phyloP scores from a whole-genome alignment of 2,797 vertebrate species.

The Parambassis ranga region DNA sequence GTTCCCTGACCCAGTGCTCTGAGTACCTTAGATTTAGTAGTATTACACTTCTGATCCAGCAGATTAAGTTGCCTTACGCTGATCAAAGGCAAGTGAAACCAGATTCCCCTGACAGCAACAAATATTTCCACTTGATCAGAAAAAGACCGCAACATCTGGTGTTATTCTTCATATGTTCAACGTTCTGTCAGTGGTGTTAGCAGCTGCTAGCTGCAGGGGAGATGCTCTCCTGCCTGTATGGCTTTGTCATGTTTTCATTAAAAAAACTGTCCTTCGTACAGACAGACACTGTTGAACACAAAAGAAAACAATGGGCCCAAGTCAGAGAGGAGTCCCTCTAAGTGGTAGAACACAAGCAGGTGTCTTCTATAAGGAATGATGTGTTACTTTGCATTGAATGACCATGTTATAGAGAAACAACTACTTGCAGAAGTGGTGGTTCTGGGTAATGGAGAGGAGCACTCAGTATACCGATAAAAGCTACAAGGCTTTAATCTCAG shows the following conservation, averaged over 20 bases:
- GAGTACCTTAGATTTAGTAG: conserved; percentile 38
- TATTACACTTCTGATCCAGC: conserved; percentile 41
- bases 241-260: conserved; percentile 32
- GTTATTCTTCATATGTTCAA: conserved; percentile 45
- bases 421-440: neutral
- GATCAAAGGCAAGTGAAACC: conserved; percentile 53
- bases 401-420: conserved; percentile 8
- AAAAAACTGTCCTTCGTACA: conserved; percentile 25
- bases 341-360: neutral
- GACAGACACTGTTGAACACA: no score
- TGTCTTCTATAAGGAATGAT: neutral
- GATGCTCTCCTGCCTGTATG: conserved; percentile 40
- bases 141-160: conserved; percentile 33
- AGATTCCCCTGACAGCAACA: neutral
- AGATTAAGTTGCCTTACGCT: conserved; percentile 54
- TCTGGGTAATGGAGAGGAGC: conserved; percentile 13
- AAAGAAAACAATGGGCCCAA: neutral
- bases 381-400: conserved; percentile 11
- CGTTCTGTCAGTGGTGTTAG: conserved; percentile 32
- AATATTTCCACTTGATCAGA: neutral
- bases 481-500: conserved; percentile 69
- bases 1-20: conserved; percentile 38
- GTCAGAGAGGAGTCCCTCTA: neutral
- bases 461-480: conserved; percentile 54
- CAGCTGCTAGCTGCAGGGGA: conserved; percentile 74